These are phyloP conservation scores for Loriculus beryllinus DNA, from an alignment of 2,797 vertebrate species.

Conservation along the genomic window DNA sequence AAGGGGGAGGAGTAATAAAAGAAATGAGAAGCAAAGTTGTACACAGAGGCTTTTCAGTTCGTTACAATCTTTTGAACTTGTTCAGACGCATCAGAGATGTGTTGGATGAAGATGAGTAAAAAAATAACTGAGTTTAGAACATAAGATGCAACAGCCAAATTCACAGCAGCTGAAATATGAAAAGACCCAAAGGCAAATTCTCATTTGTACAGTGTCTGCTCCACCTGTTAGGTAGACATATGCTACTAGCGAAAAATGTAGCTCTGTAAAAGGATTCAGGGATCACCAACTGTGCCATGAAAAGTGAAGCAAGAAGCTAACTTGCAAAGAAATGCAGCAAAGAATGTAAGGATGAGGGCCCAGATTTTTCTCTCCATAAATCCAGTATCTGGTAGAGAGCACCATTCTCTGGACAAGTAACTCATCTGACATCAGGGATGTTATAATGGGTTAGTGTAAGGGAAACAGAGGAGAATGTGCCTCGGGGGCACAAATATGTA, in stretches of 20 bases:
- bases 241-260: constrained; percentile 31
- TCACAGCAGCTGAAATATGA: constrained; percentile 22
- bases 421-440: not conserved
- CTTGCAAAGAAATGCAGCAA: not conserved
- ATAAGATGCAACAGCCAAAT: constrained; percentile 32
- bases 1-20: not conserved
- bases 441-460: not conserved
- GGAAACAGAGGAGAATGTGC: not conserved
- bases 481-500: not conserved
- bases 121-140: not conserved
- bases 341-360: not conserved
- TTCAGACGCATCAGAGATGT: not conserved
- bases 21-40: not conserved
- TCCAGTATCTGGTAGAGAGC: not conserved
- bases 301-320: not conserved
- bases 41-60: not conserved
- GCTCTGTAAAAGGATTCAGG: constrained; percentile 9
- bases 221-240: constrained; percentile 55
- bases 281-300: not conserved
- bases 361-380: not conserved
- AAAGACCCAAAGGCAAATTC: constrained; percentile 56
- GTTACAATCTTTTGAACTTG: not conserved
- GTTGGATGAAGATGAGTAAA: not conserved
- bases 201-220: constrained; percentile 22
- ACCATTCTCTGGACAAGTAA: not conserved